These are phyloP conservation scores for Patagioenas fasciata DNA, from an alignment of 2,113 vertebrate species.

Conservation along the genomic window DNA sequence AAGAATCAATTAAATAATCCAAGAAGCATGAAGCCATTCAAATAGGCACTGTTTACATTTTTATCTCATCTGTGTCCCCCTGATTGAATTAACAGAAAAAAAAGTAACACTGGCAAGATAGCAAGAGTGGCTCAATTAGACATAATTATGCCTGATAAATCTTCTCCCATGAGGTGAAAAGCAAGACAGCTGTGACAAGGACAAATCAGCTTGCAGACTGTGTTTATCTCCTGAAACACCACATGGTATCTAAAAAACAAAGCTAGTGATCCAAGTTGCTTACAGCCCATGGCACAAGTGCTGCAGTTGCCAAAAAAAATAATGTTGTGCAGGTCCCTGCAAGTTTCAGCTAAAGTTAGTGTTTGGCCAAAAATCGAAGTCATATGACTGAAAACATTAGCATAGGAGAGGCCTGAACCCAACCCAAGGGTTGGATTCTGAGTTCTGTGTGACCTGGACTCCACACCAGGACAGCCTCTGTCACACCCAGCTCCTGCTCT, in stretches of 20 bases:
- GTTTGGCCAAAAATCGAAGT: background rate
- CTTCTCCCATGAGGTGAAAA: constrained; percentile 17
- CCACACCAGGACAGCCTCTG: background rate
- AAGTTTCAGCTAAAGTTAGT: background rate
- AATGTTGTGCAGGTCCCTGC: background rate
- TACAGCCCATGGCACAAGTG: background rate
- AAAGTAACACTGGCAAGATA: background rate
- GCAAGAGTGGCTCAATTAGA: background rate
- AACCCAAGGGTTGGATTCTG: background rate
- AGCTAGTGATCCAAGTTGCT: background rate
- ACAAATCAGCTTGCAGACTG: background rate
- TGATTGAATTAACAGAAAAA: constrained; percentile 21
- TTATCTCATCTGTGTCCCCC: background rate
- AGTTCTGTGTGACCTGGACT: background rate
- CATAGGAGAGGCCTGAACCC: background rate
- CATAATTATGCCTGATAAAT: background rate
- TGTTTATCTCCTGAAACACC: background rate
- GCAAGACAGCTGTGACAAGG: constrained; percentile 1
- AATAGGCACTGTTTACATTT: background rate
- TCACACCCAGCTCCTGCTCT: background rate
- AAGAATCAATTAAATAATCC: background rate
- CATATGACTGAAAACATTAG: background rate
- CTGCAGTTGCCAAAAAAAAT: background rate
- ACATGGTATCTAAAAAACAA: background rate
- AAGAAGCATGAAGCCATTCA: background rate